Evolutionary conservation across 2,797 vertebrate species (phyloP).

Genomic region (Anolis apletophallus): DNA sequence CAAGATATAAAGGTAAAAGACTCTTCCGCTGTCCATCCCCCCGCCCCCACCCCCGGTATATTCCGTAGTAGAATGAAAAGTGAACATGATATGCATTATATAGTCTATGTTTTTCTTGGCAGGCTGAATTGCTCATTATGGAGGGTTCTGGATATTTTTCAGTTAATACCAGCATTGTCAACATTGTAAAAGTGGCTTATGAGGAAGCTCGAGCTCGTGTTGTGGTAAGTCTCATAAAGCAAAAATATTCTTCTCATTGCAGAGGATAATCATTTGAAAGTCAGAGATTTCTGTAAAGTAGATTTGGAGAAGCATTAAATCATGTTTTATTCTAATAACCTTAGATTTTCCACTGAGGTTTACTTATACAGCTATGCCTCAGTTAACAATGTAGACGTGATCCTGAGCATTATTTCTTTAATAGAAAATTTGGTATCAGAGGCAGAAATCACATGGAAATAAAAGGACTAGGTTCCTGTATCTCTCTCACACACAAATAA

Average conservation of each 20-base stretch:
- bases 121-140: slow-evolving; percentile 86
- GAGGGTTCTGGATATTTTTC: slow-evolving; percentile 96
- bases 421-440: too few species aligned
- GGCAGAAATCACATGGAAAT: too few species aligned
- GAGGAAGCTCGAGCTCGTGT: slow-evolving; percentile 82
- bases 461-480: too few species aligned
- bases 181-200: slow-evolving; percentile 82
- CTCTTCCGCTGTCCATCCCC: too few species aligned
- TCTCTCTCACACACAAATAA: too few species aligned
- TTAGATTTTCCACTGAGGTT: background rate
- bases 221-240: slow-evolving; percentile 80
- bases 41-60: too few species aligned
- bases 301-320: background rate
- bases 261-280: background rate
- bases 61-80: too few species aligned
- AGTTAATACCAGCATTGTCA: slow-evolving; percentile 85
- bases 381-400: too few species aligned
- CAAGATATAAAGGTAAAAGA: slow-evolving; percentile 85
- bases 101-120: slow-evolving; percentile 51
- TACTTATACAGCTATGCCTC: background rate
- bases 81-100: background rate
- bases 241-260: background rate
- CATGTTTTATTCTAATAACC: too few species aligned
- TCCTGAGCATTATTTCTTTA: too few species aligned
- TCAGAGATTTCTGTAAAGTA: background rate